phyloP scores from a whole-genome alignment of 2,113 vertebrate genomes.

The Protomyctophum bolini region DNA sequence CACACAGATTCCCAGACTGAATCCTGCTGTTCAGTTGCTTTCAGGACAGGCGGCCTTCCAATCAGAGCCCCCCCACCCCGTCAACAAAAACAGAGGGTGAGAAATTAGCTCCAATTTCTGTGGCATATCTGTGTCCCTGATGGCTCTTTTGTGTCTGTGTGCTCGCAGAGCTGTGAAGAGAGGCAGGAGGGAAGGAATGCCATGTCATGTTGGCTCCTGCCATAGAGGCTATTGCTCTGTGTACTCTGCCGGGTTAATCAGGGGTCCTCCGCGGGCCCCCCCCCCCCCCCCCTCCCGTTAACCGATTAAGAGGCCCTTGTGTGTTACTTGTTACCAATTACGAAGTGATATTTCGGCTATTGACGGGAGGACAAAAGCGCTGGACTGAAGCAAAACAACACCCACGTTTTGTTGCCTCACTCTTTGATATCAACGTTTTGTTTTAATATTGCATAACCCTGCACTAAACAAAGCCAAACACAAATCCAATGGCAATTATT shows the following conservation, averaged over 20 bases:
- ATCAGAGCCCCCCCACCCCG: conserved; percentile 33
- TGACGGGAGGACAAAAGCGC: background rate
- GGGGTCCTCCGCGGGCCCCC: conserved; percentile 24
- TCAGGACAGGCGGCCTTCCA: conserved; percentile 29
- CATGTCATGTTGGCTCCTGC: conserved; percentile 54
- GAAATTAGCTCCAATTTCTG: conserved; percentile 63
- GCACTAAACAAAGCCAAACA: too few species aligned
- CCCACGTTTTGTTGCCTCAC: too few species aligned
- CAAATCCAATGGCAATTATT: too few species aligned
- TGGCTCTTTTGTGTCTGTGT: conserved; percentile 41
- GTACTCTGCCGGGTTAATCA: conserved; percentile 61
- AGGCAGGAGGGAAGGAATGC: conserved; percentile 53
- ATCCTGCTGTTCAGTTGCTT: conserved; percentile 9
- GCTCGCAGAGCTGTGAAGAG: conserved; percentile 54
- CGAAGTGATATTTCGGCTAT: background rate
- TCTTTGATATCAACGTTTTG: too few species aligned
- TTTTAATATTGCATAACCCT: too few species aligned
- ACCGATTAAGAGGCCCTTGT: conserved; percentile 28
- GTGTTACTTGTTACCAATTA: conserved; percentile 1
- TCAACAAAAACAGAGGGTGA: conserved; percentile 17
- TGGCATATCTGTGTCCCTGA: conserved; percentile 47
- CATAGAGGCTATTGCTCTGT: conserved; percentile 47
- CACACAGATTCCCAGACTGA: background rate
- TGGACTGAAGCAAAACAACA: too few species aligned
- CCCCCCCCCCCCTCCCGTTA: conserved; percentile 38